phyloP scores from a whole-genome alignment of 2,888 invertebrate genomes.

The Aphidoletes aphidimyza region DNA sequence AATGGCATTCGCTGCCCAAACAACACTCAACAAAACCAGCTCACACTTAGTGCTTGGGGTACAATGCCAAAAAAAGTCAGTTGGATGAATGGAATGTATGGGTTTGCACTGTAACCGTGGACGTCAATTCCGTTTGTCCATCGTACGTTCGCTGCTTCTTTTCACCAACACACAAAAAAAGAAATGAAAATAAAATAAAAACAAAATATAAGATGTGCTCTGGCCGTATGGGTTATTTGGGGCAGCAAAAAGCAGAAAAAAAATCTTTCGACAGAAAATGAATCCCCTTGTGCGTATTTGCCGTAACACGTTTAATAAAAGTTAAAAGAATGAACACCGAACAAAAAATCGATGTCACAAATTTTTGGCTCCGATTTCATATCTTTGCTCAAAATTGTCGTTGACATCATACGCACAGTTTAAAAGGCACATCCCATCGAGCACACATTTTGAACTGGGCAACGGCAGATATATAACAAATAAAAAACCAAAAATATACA shows the following conservation, averaged over 20 bases:
- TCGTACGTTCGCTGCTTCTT: not conserved
- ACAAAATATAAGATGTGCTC: not conserved
- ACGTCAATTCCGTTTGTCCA: too few relatives aligned
- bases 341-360: slow-evolving; percentile 51
- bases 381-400: not conserved
- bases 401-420: not conserved
- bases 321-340: too few relatives aligned
- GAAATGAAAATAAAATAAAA: too few relatives aligned
- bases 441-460: not conserved
- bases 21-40: not conserved
- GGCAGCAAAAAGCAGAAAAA: too few relatives aligned
- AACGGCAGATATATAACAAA: slow-evolving; percentile 15
- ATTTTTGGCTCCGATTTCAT: slow-evolving; percentile 34
- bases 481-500: not conserved
- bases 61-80: too few relatives aligned
- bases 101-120: too few relatives aligned
- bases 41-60: too few relatives aligned
- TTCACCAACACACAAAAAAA: too few relatives aligned
- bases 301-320: slow-evolving; percentile 8
- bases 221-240: not conserved
- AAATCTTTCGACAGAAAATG: slow-evolving; percentile 1
- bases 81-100: too few relatives aligned
- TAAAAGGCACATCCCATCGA: not conserved
- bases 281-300: slow-evolving; percentile 45
- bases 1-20: slow-evolving; percentile 21